Base-by-base conservation (phyloP, 2,113 vertebrate genomes). In the Poicephalus gulielmi region DNA sequence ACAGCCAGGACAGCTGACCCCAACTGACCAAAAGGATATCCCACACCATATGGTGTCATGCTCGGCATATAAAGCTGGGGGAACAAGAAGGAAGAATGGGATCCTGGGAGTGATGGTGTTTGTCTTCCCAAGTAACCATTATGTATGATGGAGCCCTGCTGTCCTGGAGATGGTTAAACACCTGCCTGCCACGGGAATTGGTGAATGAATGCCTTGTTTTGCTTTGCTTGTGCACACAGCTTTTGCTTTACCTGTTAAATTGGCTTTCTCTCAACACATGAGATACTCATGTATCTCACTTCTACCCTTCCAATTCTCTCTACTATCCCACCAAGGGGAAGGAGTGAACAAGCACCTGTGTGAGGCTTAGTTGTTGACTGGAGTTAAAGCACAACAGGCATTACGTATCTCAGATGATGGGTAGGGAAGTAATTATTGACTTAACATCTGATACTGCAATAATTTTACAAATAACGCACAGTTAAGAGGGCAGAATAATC, bases 291-390 rank as follows among this genome's bases (percentile, higher is more conserved):
- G 37, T 39, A 39, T 39, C 35, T 71, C 44, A 76, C n/a, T 59
- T 71, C 35, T 19, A 37, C 31, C 25, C 41, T 55, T 86, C 13
- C 0, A 0, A 39, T 41, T 87, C 41, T 43, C 11, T 11, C 9
- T 23, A 31, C 19, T 31, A n/a, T 50, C 23, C 15, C 27, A 63
- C 2, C 3, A 4, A 25, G 10, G 5, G 12, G 18, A 17, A 5
- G 15, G 5, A n/a, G 13, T 2, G 11, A 50, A 59, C 0, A 1
- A 62, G 81, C 0, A 0, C 59, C 66, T 69, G 53, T 5, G 13
- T 47, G 22, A 25, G 11, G 11, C 14, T 71, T 8, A 59, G 46
- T 22, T 87, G 39, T 49, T 43, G 24, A 23, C 47, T 41, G 46
- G 10, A 23, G 44, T 81, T 77, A 76, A 55, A 62, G 24, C 46